Evolutionary conservation across 2,888 invertebrate genomes (phyloP), one percentile per base, ranked within the genome.

Genomic region (Dione vanillae): DNA sequence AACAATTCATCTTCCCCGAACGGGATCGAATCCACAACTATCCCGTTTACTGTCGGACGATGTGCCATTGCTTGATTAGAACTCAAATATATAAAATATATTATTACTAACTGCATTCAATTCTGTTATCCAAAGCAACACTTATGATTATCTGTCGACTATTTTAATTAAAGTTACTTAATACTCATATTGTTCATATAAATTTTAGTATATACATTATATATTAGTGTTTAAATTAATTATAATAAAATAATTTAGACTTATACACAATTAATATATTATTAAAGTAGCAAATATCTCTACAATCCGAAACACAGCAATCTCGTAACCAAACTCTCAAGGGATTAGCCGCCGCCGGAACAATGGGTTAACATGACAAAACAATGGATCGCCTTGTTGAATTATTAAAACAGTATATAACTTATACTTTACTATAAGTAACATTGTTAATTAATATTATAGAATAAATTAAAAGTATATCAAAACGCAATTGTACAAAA

Each of bases 321-420:
- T 40, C 64, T 64, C 64, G 47, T 49, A 49, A 49, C 64, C 64
- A 64, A 64, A 49, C 49, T 49, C 68, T 62, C 68, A 40, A 54
- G 62, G 62, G 68, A 69, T 54, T 62, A 61, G 40, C 68, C 61
- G 51, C 61, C 67, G 67, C 58, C 67, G 56, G 67, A 47, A 69
- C 68, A 69, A 69, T 69, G 68, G 68, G 43, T 62, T 54, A 37
- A 69, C 62, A 69, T 69, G 68, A 62, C 68, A 69, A 64, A 52
- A 69, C 68, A 69, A 69, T 69, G 68, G 62, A 54, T 52, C 43
- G 62, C 35, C 62, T 54, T 54, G 62, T 62, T 69, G 51, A 62
- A 69, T 69, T 62, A 69, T 64, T 69, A 54, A 69, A 69, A 69
- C 62, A 54, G 35, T 52, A 59, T 43, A 49, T 41, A 54, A 69